Evolutionary conservation across 2,113 vertebrate species (phyloP), one percentile per base, ranked within the genome.

Genomic region (Tetrao urogallus): DNA sequence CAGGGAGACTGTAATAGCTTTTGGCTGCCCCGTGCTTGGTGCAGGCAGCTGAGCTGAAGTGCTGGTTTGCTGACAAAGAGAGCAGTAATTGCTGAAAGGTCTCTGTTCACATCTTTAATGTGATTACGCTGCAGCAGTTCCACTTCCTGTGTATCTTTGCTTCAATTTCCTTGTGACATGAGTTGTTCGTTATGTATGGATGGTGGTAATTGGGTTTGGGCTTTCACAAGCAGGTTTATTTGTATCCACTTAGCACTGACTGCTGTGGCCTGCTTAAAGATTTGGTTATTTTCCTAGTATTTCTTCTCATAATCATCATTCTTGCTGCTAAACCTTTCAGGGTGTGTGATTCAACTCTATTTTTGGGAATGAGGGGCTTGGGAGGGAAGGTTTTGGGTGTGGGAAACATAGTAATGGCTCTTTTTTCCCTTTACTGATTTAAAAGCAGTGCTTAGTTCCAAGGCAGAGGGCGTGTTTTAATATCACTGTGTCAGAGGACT

Each of bases 161-260:
- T 95, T 89, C 86, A 72, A 0, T 93, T 89, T 93, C 73, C 45
- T 94, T 69, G 43, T 84, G 71, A 27, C 61, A 38, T 94, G 77
- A 93, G 88, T 96, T 95, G 93, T 94, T 92, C 71, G 87, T 95
- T 91, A 80, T 80, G 91, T 92, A 40, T 85, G 92, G 88, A 21
- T 84, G 91, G 54, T 75, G 74, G 90, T 86, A 87, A 77, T 86
- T 85, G 85, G 73, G 76, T 72, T 88, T 93, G 95, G 95, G 92
- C 91, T 96, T 95, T 88, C 77, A 25, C 85, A 82, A 80, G 67
- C 81, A 66, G 64, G 64, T 94, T 95, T 93, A 67, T 93, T 94
- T 94, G 85, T 88, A 83, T 69, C 88, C 86, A 90, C 64, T 96
- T 94, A 95, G 72, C 65, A 83, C 88, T 90, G 81, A 79, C 93